Evolutionary conservation across 2,797 vertebrate species (phyloP), one percentile per base, ranked within the genome.

Genomic region (Acipenser transmontanus): DNA sequence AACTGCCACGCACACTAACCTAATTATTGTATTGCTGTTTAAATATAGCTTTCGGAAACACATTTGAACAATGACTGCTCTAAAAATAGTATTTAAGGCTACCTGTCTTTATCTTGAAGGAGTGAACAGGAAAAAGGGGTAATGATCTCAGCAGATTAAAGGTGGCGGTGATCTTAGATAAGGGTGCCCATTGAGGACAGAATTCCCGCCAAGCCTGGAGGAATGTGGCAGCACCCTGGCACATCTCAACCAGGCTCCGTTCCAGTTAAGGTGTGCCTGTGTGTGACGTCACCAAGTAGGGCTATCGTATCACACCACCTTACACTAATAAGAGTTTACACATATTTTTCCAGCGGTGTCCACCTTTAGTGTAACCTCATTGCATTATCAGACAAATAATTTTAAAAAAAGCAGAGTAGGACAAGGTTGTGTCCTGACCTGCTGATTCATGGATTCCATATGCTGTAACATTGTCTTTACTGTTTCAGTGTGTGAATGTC

Each of bases 61-160:
- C 66, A 63, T 50, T 50, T 63, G 74, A 74, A 82, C 78, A 78
- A 75, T 80, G 68, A 76, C 73, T 49, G 6, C 71, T 64, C 77
- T 79, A 71, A 79, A 83, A 74, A 77, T 76, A 80, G 75, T 70
- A 56, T 73, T 77, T 78, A 80, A 79, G 78, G 76, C 75, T 78
- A 74, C 68, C 69, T 68, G 71, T 60, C 62, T 67, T 62, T 66
- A 69, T 70, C 54, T 60, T 65, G 71, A 67, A n/a, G 8, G 14
- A 61, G 17, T 56, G 49, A 11, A 71, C 68, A 71, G 68, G 73
- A 76, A 77, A 66, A 62, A 68, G 60, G 14, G 57, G 63, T 69
- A 69, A 68, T 49, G n/a, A 54, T 54, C 8, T 9, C 8, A 10
- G n/a, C 4, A 54, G n/a, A n/a, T n/a, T 54, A 49, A 20, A 59